A percentile compares a stretch with the other conserved stretches of the same genome.
Evolutionary conservation across 2,888 invertebrate genomes (phyloP).

Genomic region (Apodemia zela): DNA sequence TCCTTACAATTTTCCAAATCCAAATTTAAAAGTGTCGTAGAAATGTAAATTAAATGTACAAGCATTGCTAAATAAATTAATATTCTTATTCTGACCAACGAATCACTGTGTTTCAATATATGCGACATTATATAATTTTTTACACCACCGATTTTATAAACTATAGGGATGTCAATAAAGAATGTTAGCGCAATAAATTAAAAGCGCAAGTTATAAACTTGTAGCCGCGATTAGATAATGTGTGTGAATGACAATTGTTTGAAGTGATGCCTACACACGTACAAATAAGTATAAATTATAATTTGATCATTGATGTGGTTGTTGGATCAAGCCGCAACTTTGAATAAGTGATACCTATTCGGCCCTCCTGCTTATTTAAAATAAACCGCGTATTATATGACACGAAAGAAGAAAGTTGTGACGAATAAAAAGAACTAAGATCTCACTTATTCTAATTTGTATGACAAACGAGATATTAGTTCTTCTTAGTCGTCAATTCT

Average conservation of each 20-base stretch:
- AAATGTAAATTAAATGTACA: conserved; percentile 44
- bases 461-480: no score
- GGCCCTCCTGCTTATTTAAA: no score
- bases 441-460: no score
- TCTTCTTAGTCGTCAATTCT: no score
- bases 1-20: conserved; percentile 54
- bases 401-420: no score
- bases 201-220: not conserved
- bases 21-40: conserved; percentile 44
- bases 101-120: conserved; percentile 25
- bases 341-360: no score
- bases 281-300: not conserved
- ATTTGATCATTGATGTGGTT: no score
- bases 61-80: conserved; percentile 44
- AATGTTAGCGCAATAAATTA: not conserved
- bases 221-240: not conserved
- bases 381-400: no score
- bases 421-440: no score
- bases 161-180: no score
- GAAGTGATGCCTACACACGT: not conserved
- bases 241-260: not conserved
- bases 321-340: no score
- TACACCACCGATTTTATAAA: no score
- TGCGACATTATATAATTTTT: not conserved
- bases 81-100: conserved; percentile 50